Evolutionary conservation across 1,140 invertebrate genomes (phyloP).

Genomic region (Drosophila murphyi): DNA sequence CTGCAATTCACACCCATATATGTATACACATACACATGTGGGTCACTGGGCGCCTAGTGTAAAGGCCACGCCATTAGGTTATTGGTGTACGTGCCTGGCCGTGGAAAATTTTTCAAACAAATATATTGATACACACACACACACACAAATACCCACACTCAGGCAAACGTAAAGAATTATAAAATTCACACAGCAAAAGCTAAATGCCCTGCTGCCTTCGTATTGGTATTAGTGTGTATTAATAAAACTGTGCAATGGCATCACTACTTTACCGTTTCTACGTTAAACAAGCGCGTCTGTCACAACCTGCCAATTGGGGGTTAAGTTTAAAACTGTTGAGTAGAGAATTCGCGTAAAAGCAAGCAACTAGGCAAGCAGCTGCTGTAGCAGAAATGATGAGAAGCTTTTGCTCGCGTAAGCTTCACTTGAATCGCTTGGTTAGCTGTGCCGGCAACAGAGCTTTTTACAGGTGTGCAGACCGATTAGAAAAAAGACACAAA

Average conservation of each 20-base stretch:
- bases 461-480: slow-evolving; percentile 23
- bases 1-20: slow-evolving; percentile 6
- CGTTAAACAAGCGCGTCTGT: slow-evolving; percentile 15
- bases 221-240: too few species aligned
- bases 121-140: slow-evolving; percentile 1
- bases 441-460: slow-evolving; percentile 6
- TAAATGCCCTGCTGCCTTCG: slow-evolving; percentile 8
- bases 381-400: neutral
- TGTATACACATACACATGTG: slow-evolving; percentile 22
- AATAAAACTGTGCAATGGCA: slow-evolving; percentile 1
- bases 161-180: too few species aligned
- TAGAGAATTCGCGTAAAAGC: slow-evolving; percentile 29
- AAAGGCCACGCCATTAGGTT: slow-evolving; percentile 27
- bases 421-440: slow-evolving; percentile 6
- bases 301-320: slow-evolving; percentile 35
- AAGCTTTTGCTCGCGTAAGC: slow-evolving; percentile 34
- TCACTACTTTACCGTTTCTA: slow-evolving; percentile 25
- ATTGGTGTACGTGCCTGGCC: slow-evolving; percentile 12
- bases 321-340: slow-evolving; percentile 50
- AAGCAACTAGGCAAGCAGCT: neutral
- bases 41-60: slow-evolving; percentile 52
- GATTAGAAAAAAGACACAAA: slow-evolving; percentile 18
- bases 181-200: neutral
- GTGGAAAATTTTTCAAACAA: slow-evolving; percentile 41
- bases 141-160: slow-evolving; percentile 6